Percentiles rank a stretch among this genome's conserved stretches.
Conservation (phyloP, 2,888 invertebrate genomes). For the Philopedon plagiatum region DNA sequence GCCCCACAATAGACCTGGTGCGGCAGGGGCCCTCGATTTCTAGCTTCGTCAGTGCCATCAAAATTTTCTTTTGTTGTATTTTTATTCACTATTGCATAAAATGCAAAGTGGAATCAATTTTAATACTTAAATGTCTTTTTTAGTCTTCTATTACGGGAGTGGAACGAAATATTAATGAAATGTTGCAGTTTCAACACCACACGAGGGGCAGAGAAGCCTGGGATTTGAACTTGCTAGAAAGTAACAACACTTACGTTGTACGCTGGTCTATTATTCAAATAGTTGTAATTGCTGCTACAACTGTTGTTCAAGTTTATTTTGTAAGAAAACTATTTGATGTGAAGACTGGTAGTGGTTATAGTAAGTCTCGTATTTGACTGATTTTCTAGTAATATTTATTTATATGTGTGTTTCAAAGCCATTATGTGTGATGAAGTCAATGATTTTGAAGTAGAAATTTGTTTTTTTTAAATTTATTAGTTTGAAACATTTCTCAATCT, state of each 20-base stretch:
- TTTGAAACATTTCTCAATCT: too few species aligned
- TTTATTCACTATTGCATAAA: too few species aligned
- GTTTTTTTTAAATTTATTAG: too few species aligned
- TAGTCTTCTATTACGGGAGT: slow-evolving; percentile 83
- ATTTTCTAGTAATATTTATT: background rate
- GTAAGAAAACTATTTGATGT: slow-evolving; percentile 91
- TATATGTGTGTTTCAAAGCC: background rate
- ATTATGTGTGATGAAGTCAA: too few species aligned
- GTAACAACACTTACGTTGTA: slow-evolving; percentile 89
- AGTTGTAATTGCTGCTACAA: slow-evolving; percentile 83
- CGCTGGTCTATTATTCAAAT: slow-evolving; percentile 93
- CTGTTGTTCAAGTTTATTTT: slow-evolving; percentile 87
- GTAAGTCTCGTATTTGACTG: slow-evolving; percentile 38
- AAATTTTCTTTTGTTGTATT: too few species aligned
- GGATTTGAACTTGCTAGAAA: slow-evolving; percentile 84
- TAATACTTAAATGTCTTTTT: slow-evolving; percentile 58
- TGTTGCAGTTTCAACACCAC: slow-evolving; percentile 87
- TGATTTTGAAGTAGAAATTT: too few species aligned
- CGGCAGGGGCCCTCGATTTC: too few species aligned
- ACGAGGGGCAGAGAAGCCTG: slow-evolving; percentile 85
- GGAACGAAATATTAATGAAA: slow-evolving; percentile 88
- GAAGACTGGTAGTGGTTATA: slow-evolving; percentile 71
- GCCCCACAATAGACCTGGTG: too few species aligned
- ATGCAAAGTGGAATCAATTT: too few species aligned
- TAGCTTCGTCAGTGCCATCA: too few species aligned